Percentiles rank a stretch among this genome's conserved stretches.
These are phyloP conservation scores for Cecidostiba fungosa DNA, from an alignment of 2,888 invertebrate species.

Conservation along the genomic window DNA sequence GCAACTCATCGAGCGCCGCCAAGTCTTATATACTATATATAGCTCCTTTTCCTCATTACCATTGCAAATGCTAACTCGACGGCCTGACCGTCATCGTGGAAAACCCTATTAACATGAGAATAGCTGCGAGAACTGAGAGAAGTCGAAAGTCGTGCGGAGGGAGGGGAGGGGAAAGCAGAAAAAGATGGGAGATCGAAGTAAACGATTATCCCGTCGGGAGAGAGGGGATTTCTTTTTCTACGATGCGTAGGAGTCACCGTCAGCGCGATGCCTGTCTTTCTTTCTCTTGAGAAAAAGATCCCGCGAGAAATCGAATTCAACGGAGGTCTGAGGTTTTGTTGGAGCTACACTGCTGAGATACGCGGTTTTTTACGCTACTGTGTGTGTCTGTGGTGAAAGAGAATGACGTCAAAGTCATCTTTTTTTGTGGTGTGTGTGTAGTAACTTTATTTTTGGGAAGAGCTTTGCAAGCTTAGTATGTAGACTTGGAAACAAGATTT, in stretches of 20 bases:
- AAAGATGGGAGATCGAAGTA: slow-evolving; percentile 30
- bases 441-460: too few relatives aligned
- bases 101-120: slow-evolving; percentile 68
- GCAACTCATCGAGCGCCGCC: slow-evolving; percentile 17
- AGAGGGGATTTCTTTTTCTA: slow-evolving; percentile 32
- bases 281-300: slow-evolving; percentile 15
- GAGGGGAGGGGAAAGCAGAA: too few relatives aligned
- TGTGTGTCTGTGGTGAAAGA: neutral
- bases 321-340: neutral
- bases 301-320: slow-evolving; percentile 27
- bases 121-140: slow-evolving; percentile 24
- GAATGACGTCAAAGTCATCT: neutral
- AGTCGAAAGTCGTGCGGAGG: neutral
- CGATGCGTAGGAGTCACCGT: slow-evolving; percentile 9
- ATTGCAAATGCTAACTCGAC: slow-evolving; percentile 65
- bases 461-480: too few relatives aligned
- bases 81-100: slow-evolving; percentile 61
- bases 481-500: too few relatives aligned
- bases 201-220: slow-evolving; percentile 49
- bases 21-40: neutral
- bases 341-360: neutral
- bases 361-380: slow-evolving; percentile 14
- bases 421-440: neutral
- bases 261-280: neutral
- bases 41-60: slow-evolving; percentile 61